Base-by-base conservation (phyloP, 1,140 invertebrate species). In the Doryteuthis pealeii region DNA sequence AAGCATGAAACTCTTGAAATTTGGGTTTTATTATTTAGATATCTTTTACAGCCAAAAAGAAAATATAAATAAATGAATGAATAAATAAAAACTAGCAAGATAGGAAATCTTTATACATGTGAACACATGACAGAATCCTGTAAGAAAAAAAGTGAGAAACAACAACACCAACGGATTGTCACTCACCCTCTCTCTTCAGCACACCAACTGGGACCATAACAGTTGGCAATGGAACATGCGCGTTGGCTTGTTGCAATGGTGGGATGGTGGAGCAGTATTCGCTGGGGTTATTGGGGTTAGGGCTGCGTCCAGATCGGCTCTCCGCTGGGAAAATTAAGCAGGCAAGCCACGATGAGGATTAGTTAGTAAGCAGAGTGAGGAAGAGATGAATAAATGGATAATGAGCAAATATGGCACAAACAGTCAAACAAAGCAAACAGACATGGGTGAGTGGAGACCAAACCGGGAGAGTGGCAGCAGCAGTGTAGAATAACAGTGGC, bases 181-280 rank as follows among this genome's bases (percentile, higher is more conserved):
- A 82, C 82, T 82, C 77, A 86, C 85, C 83, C 74, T 86, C 83
- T 73, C 88, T 76, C 78, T 95, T 95, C 0, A 96, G 89, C 40
- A 95, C 94, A 31, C 94, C 93, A 35, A 94, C 92, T 58, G 94
- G 94, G 31, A 95, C 94, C 91, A 95, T 93, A 1, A 95, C 93
- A 68, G 93, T 92, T 32, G 89, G 89, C 18, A 92, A 92, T 71
- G 91, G 91, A 45, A 90, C 89, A 49, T 90, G 88, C 5, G 90
- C 83, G 31, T 85, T 82, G 31, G 85, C 85, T 89, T 95, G 94
- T 86, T 94, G 91, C 77, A 92, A 90, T 77, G 94, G 94, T 77
- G 94, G 93, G 85, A 96, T 92, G 54, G 92, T 94, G 68, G 93
- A 94, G 88, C 94, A 95, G 88, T 96, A 96, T 87, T 96, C 94